Percentiles rank a stretch among this genome's conserved stretches.
phyloP scores from a whole-genome alignment of 2,888 invertebrate genomes.

The Sussaba pulchella region DNA sequence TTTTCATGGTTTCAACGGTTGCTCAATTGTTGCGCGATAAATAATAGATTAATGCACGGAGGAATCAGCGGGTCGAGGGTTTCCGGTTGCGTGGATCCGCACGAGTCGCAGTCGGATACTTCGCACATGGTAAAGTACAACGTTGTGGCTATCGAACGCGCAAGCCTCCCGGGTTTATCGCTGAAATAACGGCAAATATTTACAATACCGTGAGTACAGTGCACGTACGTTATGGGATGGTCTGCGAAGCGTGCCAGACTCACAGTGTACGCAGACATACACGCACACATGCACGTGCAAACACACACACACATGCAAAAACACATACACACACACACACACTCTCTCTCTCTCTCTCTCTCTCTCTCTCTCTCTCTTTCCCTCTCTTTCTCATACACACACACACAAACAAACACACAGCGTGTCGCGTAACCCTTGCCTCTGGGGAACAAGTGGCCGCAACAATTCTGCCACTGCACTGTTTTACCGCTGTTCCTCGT shows the following conservation, averaged over 20 bases:
- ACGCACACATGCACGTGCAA: slow-evolving; percentile 25
- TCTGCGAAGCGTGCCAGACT: slow-evolving; percentile 40
- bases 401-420: too few relatives aligned
- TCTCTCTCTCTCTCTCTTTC: too few relatives aligned
- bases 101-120: slow-evolving; percentile 5
- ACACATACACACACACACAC: too few relatives aligned
- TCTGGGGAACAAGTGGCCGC: slow-evolving; percentile 46
- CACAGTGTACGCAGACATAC: not conserved
- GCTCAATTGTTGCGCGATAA: not conserved
- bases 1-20: not conserved
- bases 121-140: not conserved
- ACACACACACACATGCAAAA: too few relatives aligned
- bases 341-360: too few relatives aligned
- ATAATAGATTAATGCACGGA: slow-evolving; percentile 36
- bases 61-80: slow-evolving; percentile 35
- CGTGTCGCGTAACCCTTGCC: slow-evolving; percentile 31
- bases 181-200: slow-evolving; percentile 73
- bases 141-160: slow-evolving; percentile 29
- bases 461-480: slow-evolving; percentile 23
- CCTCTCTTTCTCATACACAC: too few relatives aligned
- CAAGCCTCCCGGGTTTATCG: slow-evolving; percentile 61
- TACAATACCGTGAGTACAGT: slow-evolving; percentile 64
- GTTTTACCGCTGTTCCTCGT: not conserved
- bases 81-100: slow-evolving; percentile 58
- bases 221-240: slow-evolving; percentile 18